Evolutionary conservation across 2,888 invertebrate genomes (phyloP).

Genomic region (Horisme vitalbata): DNA sequence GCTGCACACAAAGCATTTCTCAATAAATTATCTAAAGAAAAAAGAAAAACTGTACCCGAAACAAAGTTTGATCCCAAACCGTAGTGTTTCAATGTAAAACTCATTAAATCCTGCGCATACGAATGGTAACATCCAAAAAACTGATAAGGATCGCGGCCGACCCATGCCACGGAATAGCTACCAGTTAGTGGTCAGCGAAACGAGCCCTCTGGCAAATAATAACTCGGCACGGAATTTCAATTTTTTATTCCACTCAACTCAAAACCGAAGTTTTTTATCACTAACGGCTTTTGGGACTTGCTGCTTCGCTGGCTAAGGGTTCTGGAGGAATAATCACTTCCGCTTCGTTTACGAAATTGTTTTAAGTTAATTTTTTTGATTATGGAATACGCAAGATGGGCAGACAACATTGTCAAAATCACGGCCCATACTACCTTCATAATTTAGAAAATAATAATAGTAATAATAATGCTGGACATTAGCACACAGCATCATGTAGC

Average conservation of each 20-base stretch:
- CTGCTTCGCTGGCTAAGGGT: conserved; percentile 27
- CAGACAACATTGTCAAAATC: too few species aligned
- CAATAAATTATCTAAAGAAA: too few species aligned
- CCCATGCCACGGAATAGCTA: conserved; percentile 16
- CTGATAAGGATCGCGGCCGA: conserved; percentile 31
- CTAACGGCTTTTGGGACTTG: conserved; percentile 31
- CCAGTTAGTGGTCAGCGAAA: conserved; percentile 20
- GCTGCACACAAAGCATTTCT: too few species aligned
- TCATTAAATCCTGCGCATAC: conserved; percentile 38
- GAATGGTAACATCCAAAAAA: conserved; percentile 18
- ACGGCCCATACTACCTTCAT: too few species aligned
- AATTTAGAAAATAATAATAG: too few species aligned
- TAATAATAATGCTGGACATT: too few species aligned
- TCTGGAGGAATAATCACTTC: conserved; percentile 31
- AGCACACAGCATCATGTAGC: too few species aligned
- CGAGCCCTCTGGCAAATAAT: conserved; percentile 34
- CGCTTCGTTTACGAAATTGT: conserved; percentile 33
- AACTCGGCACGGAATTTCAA: conserved; percentile 15
- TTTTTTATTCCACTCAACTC: conserved; percentile 17
- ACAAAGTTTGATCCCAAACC: background rate
- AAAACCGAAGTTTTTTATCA: conserved; percentile 30
- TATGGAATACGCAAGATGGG: too few species aligned
- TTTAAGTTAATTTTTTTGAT: too few species aligned
- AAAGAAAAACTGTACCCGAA: background rate
- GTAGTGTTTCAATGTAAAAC: conserved; percentile 36